phyloP scores from a whole-genome alignment of 2,113 vertebrate genomes.

The Amblyopsis rosae region DNA sequence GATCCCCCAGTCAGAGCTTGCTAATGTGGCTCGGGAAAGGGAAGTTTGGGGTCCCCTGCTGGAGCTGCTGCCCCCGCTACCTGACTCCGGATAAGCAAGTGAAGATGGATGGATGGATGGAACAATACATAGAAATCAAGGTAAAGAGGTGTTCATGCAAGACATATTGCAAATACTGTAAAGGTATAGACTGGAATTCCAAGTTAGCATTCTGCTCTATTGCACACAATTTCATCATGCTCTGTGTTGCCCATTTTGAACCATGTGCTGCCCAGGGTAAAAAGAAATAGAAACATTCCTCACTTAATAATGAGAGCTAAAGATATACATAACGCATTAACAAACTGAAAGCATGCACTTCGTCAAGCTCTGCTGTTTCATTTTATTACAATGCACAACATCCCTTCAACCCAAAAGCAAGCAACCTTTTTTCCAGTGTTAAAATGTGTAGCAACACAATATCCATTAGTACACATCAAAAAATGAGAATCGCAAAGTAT shows the following conservation, averaged over 20 bases:
- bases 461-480: too few species aligned
- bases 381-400: conserved; percentile 27
- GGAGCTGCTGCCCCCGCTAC: too few species aligned
- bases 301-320: conserved; percentile 6
- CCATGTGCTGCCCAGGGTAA: conserved; percentile 15
- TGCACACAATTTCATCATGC: conserved; percentile 48
- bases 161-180: not conserved
- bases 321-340: not conserved
- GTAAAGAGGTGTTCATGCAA: not conserved
- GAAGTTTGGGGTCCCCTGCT: too few species aligned
- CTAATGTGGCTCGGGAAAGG: too few species aligned
- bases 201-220: conserved; percentile 8
- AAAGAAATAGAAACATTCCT: not conserved
- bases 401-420: not conserved
- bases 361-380: conserved; percentile 16
- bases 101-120: not conserved
- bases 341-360: conserved; percentile 24
- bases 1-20: too few species aligned
- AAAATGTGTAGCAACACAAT: too few species aligned
- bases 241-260: conserved; percentile 31
- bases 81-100: too few species aligned
- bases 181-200: not conserved
- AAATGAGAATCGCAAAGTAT: too few species aligned
- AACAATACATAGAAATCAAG: not conserved
- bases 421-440: too few species aligned